Percentiles rank a stretch among this genome's conserved stretches.
Conservation (phyloP, 2,797 vertebrate species). For the Clarias laeviceps region DNA sequence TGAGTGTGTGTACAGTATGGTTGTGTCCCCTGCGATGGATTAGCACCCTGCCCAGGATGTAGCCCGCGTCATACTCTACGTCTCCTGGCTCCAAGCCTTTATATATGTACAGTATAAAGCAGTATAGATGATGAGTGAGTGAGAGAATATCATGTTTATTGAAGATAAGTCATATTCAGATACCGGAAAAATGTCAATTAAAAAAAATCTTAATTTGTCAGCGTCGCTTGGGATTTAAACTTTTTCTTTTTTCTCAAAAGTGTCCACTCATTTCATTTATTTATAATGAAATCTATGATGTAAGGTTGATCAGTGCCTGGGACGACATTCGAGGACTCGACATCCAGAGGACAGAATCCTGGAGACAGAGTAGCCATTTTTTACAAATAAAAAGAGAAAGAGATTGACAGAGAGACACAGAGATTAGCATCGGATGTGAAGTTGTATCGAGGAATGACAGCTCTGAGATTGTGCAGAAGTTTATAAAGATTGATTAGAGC, state of each 20-base stretch:
- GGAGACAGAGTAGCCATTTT: neutral
- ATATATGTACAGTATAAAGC: too few species aligned
- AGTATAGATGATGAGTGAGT: too few species aligned
- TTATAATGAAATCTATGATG: slow-evolving; percentile 8
- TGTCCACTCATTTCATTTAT: slow-evolving; percentile 13
- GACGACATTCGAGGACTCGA: neutral
- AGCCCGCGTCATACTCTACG: too few species aligned
- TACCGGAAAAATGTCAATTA: neutral
- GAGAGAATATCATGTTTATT: neutral
- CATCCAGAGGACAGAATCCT: neutral
- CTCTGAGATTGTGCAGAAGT: neutral
- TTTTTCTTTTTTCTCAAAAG: neutral
- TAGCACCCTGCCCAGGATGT: too few species aligned
- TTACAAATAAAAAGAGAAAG: neutral
- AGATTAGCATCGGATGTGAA: neutral
- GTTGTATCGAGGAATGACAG: neutral
- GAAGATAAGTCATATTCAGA: neutral
- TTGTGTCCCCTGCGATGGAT: too few species aligned
- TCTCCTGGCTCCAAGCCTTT: too few species aligned
- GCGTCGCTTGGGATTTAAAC: neutral
- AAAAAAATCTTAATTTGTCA: neutral
- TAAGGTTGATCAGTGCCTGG: slow-evolving; percentile 29
- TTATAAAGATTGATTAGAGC: slow-evolving; percentile 13
- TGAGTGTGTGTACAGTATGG: too few species aligned
- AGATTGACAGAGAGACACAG: slow-evolving; percentile 1